Percentiles rank a stretch among this genome's conserved stretches.
These are phyloP conservation scores for Apodemus agrarius DNA, from an alignment of 2,797 vertebrate species.

Conservation along the genomic window DNA sequence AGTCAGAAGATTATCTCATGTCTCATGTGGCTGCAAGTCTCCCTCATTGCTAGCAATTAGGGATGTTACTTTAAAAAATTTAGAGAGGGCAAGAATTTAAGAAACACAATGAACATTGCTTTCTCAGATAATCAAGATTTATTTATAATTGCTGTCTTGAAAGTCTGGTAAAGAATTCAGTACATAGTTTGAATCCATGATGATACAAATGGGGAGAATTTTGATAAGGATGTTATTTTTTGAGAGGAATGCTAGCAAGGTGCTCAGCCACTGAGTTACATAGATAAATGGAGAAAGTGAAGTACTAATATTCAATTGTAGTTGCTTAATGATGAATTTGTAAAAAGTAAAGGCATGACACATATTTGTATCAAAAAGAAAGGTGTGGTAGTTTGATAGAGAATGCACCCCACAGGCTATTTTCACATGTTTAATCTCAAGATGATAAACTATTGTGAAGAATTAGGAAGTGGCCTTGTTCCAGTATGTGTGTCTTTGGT, in stretches of 20 bases:
- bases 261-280: neutral
- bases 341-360: neutral
- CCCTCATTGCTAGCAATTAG: neutral
- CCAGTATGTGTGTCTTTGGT: neutral
- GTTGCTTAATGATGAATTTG: neutral
- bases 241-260: neutral
- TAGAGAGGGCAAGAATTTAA: neutral
- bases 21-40: neutral
- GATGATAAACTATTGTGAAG: neutral
- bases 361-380: neutral
- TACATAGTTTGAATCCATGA: neutral
- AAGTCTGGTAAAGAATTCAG: neutral
- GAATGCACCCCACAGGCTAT: neutral
- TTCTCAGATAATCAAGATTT: neutral
- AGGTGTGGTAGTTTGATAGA: neutral
- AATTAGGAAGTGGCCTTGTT: neutral
- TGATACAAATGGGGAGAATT: neutral
- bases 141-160: neutral
- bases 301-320: neutral
- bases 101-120: neutral
- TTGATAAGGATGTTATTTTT: neutral
- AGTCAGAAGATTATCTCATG: neutral
- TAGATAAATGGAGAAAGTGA: neutral
- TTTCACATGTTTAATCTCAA: neutral
- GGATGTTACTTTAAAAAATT: neutral